Evolutionary conservation across 2,888 invertebrate genomes (phyloP).

Genomic region (Sminthurides aquaticus): DNA sequence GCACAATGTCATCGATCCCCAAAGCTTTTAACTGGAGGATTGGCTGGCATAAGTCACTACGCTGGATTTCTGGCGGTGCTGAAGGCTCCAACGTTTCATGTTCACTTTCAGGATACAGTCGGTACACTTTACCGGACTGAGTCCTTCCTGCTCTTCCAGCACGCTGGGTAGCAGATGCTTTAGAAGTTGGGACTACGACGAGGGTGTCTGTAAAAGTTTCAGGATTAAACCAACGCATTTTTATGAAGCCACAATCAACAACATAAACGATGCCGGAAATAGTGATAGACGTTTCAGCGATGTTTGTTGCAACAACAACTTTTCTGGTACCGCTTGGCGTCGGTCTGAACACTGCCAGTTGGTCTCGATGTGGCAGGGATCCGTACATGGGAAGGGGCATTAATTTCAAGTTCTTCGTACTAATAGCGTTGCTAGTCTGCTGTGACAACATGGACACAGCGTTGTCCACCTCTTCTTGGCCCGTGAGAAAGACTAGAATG

Average conservation of each 20-base stretch:
- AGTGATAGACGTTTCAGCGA: conserved; percentile 94
- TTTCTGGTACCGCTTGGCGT: conserved; percentile 67
- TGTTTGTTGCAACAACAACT: conserved; percentile 87
- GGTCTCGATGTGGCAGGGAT: conserved; percentile 73
- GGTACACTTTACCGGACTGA: conserved; percentile 74
- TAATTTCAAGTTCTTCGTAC: conserved; percentile 48
- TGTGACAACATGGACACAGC: conserved; percentile 54
- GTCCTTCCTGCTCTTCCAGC: conserved; percentile 88
- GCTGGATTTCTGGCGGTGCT: conserved; percentile 86
- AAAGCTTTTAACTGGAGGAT: conserved; percentile 86
- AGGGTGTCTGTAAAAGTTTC: conserved; percentile 74
- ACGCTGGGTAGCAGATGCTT: conserved; percentile 82
- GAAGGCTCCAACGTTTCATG: conserved; percentile 61
- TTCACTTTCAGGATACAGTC: conserved; percentile 71
- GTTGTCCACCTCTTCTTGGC: conserved; percentile 84
- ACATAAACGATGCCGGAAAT: conserved; percentile 80
- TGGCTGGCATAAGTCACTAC: conserved; percentile 76
- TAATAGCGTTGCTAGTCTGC: conserved; percentile 9
- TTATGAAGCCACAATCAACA: conserved; percentile 92
- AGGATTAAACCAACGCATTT: conserved; percentile 80
- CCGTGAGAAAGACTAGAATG: conserved; percentile 84
- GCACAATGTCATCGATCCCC: conserved; percentile 83
- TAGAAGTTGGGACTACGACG: conserved; percentile 72
- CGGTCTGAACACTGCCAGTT: conserved; percentile 76
- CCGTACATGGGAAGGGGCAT: conserved; percentile 85